Conservation (phyloP, 2,888 invertebrate species). For the Tinea semifulvella region DNA sequence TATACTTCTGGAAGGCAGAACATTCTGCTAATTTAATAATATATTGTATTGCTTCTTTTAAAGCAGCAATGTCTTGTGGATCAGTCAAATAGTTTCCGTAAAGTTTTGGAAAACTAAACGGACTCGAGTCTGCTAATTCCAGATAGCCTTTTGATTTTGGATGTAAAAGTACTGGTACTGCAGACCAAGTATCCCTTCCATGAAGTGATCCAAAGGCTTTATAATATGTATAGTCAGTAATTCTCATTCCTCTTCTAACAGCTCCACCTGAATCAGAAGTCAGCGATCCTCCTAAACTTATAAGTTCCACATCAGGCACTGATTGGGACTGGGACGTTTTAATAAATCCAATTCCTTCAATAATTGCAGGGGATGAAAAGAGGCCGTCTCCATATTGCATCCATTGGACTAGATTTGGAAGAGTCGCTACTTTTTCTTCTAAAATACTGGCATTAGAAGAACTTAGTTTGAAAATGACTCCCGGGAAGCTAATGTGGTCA, state of each 20-base stretch:
- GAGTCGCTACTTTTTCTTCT: slow-evolving; percentile 47
- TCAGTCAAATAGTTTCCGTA: slow-evolving; percentile 83
- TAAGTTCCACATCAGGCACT: slow-evolving; percentile 73
- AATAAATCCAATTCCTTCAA: slow-evolving; percentile 72
- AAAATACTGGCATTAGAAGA: slow-evolving; percentile 49
- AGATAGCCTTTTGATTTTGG: slow-evolving; percentile 79
- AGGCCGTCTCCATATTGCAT: slow-evolving; percentile 62
- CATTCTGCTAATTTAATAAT: slow-evolving; percentile 67
- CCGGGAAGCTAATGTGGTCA: slow-evolving; percentile 68
- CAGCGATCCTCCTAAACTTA: slow-evolving; percentile 71
- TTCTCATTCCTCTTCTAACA: slow-evolving; percentile 62
- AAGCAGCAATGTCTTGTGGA: slow-evolving; percentile 66
- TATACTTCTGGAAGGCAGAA: slow-evolving; percentile 66
- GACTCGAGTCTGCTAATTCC: slow-evolving; percentile 76
- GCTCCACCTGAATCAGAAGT: slow-evolving; percentile 66
- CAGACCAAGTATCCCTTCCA: slow-evolving; percentile 66
- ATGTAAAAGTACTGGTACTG: slow-evolving; percentile 76
- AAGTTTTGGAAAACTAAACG: slow-evolving; percentile 77
- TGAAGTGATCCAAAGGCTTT: slow-evolving; percentile 63
- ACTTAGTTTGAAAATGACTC: slow-evolving; percentile 52
- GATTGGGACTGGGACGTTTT: slow-evolving; percentile 66
- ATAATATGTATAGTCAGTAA: slow-evolving; percentile 66
- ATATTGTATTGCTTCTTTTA: slow-evolving; percentile 70
- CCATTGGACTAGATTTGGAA: slow-evolving; percentile 51
- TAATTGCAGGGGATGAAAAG: slow-evolving; percentile 67